Evolutionary conservation across 2,797 vertebrate species (phyloP).

Genomic region (Huso huso): DNA sequence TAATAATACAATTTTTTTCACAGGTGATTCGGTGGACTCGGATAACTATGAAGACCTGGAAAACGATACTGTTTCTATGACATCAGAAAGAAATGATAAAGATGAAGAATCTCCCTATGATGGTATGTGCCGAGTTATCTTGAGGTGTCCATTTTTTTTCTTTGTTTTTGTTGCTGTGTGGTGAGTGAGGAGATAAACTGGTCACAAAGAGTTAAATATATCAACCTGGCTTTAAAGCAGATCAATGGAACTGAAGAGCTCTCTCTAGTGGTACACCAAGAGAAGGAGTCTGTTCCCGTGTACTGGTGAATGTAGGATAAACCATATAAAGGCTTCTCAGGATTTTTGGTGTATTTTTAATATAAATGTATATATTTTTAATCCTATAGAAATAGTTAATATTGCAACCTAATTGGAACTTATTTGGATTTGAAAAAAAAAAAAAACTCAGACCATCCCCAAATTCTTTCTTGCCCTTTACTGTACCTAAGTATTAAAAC

Average conservation of each 20-base stretch:
- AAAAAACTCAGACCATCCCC: too few species aligned
- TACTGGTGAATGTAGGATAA: too few species aligned
- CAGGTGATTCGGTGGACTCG: constrained; percentile 64
- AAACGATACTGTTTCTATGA: constrained; percentile 68
- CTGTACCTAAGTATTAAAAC: too few species aligned
- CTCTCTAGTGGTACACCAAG: constrained; percentile 59
- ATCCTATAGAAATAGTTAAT: too few species aligned
- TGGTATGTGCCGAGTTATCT: constrained; percentile 55
- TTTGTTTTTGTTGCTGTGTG: background rate
- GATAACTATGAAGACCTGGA: constrained; percentile 66
- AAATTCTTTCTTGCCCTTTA: too few species aligned
- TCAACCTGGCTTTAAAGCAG: too few species aligned
- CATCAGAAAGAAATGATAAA: constrained; percentile 80
- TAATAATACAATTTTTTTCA: constrained; percentile 2
- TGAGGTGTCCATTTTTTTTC: constrained; percentile 21
- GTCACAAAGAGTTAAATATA: background rate
- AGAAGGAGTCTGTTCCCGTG: background rate
- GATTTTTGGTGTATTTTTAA: too few species aligned
- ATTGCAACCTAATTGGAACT: too few species aligned
- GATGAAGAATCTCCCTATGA: constrained; percentile 74
- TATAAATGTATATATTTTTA: too few species aligned
- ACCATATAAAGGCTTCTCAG: too few species aligned
- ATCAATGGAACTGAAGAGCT: constrained; percentile 58
- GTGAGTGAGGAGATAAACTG: background rate
- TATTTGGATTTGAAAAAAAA: too few species aligned